Conservation (phyloP, 2,797 vertebrate species). For the Darevskia mixta region DNA sequence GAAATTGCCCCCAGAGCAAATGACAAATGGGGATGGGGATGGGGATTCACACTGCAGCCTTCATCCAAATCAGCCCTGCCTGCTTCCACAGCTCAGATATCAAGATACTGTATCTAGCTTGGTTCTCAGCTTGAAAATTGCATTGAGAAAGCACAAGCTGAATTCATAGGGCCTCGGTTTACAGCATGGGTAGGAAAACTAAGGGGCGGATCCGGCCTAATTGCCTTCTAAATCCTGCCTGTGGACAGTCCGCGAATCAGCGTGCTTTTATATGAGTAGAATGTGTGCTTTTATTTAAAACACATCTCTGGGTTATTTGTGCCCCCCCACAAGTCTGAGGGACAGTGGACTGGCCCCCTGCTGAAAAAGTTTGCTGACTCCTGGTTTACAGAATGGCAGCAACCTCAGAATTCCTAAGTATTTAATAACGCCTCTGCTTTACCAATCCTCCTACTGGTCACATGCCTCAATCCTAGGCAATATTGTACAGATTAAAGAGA, state of each 20-base stretch:
- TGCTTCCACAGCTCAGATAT: background rate
- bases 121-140: background rate
- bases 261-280: too few species aligned
- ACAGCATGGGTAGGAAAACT: too few species aligned
- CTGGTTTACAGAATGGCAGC: background rate
- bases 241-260: too few species aligned
- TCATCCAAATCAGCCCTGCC: background rate
- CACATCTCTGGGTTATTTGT: too few species aligned
- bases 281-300: too few species aligned
- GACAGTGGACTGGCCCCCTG: too few species aligned
- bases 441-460: background rate
- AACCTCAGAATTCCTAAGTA: background rate
- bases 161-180: background rate
- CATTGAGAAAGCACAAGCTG: background rate
- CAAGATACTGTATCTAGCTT: background rate
- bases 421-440: background rate
- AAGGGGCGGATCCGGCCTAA: too few species aligned
- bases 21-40: background rate
- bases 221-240: too few species aligned
- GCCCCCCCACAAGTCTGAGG: too few species aligned
- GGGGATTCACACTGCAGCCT: background rate
- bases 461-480: background rate
- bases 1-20: background rate
- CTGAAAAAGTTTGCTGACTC: too few species aligned
- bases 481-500: background rate